Conservation (phyloP, 2,113 vertebrate species). For the Alexandromys fortis region DNA sequence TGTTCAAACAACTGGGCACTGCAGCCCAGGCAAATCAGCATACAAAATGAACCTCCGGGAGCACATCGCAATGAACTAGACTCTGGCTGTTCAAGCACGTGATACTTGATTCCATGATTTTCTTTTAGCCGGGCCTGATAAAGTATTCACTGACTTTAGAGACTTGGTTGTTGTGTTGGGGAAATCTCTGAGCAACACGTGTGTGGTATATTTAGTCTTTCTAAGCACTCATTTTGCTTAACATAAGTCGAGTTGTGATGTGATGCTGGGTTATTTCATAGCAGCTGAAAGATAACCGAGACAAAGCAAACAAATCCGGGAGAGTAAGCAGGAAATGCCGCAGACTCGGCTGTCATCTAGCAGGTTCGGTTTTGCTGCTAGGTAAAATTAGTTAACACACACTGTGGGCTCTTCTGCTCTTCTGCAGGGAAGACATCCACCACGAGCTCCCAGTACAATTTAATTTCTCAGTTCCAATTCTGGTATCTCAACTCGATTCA, state of each 20-base stretch:
- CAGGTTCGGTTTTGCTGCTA: not conserved
- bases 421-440: not conserved
- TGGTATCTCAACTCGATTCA: not conserved
- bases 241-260: slow-evolving; percentile 6
- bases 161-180: not conserved
- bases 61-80: not conserved
- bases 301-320: not conserved
- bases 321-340: not conserved
- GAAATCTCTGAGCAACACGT: not conserved
- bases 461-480: not conserved
- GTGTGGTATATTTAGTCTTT: not conserved
- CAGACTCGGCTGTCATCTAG: not conserved
- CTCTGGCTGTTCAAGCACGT: slow-evolving; percentile 6
- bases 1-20: not conserved
- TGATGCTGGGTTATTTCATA: not conserved
- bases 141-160: not conserved
- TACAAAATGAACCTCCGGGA: not conserved
- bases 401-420: not conserved
- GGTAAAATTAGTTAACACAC: not conserved
- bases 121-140: slow-evolving; percentile 23
- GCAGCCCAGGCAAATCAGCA: not conserved
- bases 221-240: slow-evolving; percentile 24
- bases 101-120: not conserved
- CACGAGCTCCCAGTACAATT: not conserved
- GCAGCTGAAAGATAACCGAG: not conserved